Percentiles rank a stretch among this genome's conserved stretches.
Evolutionary conservation across 2,888 invertebrate genomes (phyloP).

Genomic region (Arctia plantaginis): DNA sequence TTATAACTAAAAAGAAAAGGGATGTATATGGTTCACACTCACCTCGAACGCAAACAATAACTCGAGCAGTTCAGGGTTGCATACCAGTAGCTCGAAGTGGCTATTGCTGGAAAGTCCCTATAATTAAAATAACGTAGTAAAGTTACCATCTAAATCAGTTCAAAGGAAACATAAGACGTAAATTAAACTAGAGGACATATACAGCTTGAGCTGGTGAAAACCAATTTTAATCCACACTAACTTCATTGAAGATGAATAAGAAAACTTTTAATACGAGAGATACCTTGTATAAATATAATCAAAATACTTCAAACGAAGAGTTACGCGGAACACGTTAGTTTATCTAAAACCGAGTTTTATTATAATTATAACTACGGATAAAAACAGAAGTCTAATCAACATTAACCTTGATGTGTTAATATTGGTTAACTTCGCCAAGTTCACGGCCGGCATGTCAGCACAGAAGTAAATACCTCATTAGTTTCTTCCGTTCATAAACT

Average conservation of each 20-base stretch:
- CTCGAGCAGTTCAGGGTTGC: no score
- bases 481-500: slow-evolving; percentile 10
- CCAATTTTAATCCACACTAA: neutral
- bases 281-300: neutral
- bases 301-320: neutral
- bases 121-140: no score
- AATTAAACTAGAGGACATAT: no score
- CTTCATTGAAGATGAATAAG: neutral
- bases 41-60: no score
- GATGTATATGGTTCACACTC: no score
- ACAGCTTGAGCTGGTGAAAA: no score
- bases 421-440: neutral
- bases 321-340: neutral
- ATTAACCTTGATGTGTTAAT: neutral
- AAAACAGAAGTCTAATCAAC: neutral
- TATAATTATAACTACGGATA: neutral
- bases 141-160: no score
- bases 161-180: no score
- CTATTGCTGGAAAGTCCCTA: no score
- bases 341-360: neutral
- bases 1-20: no score
- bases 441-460: neutral
- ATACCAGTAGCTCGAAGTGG: no score
- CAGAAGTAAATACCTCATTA: slow-evolving; percentile 1
- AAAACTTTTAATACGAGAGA: neutral